phyloP scores from a whole-genome alignment of 2,888 invertebrate genomes.

The Tetragonula carbonaria region DNA sequence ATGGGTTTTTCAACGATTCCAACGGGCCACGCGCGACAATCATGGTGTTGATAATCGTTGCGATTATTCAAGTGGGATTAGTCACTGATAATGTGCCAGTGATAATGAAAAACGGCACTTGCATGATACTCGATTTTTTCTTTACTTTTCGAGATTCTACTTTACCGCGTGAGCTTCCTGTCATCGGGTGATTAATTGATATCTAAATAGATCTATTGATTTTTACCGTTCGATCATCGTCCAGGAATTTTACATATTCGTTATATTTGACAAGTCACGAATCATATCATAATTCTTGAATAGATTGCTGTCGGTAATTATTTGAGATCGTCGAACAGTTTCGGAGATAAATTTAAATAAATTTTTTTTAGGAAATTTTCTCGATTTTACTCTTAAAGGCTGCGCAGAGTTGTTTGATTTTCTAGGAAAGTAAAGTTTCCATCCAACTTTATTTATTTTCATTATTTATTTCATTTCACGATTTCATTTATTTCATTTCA shows the following conservation, averaged over 20 bases:
- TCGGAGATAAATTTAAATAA: too few species aligned
- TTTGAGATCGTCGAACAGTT: too few species aligned
- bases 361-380: neutral
- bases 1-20: neutral
- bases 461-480: too few species aligned
- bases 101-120: neutral
- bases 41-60: constrained; percentile 11
- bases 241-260: neutral
- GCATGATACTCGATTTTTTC: neutral
- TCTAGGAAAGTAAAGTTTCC: neutral
- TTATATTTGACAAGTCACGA: neutral
- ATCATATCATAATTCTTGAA: neutral
- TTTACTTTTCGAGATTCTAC: neutral
- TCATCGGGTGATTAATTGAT: neutral
- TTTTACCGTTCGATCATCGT: neutral
- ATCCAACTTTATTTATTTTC: too few species aligned
- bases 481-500: too few species aligned
- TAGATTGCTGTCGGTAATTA: neutral
- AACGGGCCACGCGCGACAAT: constrained; percentile 1
- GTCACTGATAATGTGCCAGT: neutral
- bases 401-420: neutral
- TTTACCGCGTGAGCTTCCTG: neutral
- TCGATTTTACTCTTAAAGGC: neutral
- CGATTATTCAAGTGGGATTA: neutral
- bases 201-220: neutral